These are phyloP conservation scores for Stenchaetothrips biformis DNA, from an alignment of 2,888 invertebrate genomes.

Conservation along the genomic window DNA sequence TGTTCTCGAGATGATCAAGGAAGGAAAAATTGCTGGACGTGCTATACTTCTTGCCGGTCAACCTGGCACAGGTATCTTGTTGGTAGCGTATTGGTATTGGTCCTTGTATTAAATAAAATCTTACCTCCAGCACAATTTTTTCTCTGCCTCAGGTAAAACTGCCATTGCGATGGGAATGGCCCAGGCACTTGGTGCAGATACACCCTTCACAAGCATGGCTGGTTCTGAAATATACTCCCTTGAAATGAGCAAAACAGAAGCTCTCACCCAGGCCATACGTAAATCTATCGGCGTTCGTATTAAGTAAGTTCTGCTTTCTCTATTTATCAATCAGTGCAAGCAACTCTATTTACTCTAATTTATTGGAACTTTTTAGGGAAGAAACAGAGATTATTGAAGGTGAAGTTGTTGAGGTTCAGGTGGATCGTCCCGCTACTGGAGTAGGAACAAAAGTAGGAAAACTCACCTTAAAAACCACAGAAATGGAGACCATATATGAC, in stretches of 20 bases:
- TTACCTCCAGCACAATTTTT: neutral
- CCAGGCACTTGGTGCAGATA: constrained; percentile 86
- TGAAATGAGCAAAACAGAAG: constrained; percentile 99
- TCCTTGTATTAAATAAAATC: neutral
- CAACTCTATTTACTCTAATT: constrained; percentile 25
- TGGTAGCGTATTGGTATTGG: neutral
- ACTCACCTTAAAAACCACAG: constrained; percentile 94
- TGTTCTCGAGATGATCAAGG: constrained; percentile 95
- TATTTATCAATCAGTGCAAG: constrained; percentile 25
- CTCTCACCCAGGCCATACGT: constrained; percentile 90
- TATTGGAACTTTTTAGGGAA: constrained; percentile 57
- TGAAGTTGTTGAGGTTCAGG: constrained; percentile 95
- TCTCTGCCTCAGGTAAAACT: constrained; percentile 74
- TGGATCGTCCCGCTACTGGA: constrained; percentile 90
- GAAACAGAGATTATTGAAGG: constrained; percentile 99
- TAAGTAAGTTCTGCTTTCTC: constrained; percentile 55
- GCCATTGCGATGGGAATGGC: constrained; percentile 97
- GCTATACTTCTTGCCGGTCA: constrained; percentile 93
- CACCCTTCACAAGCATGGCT: constrained; percentile 97
- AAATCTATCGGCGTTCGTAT: constrained; percentile 97
- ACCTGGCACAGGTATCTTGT: constrained; percentile 65
- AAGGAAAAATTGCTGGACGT: constrained; percentile 77
- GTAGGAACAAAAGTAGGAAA: constrained; percentile 85
- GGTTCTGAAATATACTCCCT: constrained; percentile 97
- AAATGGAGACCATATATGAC: constrained; percentile 99